Percentiles rank a stretch among this genome's conserved stretches.
phyloP scores from a whole-genome alignment of 2,888 invertebrate genomes.

The Drosophila lutescens region DNA sequence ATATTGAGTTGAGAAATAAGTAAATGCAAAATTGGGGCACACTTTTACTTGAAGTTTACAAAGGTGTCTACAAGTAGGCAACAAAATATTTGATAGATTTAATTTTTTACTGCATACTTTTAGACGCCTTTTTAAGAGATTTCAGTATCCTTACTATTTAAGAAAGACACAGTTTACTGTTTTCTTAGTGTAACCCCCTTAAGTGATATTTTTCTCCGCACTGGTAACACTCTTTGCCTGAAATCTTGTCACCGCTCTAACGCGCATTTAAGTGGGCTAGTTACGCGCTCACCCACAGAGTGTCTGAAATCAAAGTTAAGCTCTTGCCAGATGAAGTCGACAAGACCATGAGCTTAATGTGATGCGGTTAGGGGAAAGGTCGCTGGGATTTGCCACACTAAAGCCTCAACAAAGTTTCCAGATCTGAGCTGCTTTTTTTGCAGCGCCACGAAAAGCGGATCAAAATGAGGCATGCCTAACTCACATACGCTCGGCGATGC shows the following conservation, averaged over 20 bases:
- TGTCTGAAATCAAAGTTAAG: conserved; percentile 48
- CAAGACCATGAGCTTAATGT: conserved; percentile 42
- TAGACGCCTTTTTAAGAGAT: too few species aligned
- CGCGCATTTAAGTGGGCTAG: conserved; percentile 72
- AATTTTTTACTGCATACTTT: too few species aligned
- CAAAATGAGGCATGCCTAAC: conserved; percentile 31
- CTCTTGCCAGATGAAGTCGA: conserved; percentile 49
- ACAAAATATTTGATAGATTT: too few species aligned
- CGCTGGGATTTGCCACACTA: conserved; percentile 39
- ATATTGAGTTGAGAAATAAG: background rate
- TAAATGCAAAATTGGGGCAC: background rate
- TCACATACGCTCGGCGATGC: conserved; percentile 36
- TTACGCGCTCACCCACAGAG: conserved; percentile 48
- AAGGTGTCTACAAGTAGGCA: too few species aligned
- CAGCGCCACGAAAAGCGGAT: conserved; percentile 38
- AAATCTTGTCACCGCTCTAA: conserved; percentile 47
- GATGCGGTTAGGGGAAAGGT: conserved; percentile 38
- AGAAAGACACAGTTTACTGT: background rate
- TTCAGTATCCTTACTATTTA: too few species aligned
- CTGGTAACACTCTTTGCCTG: background rate
- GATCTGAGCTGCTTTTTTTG: background rate
- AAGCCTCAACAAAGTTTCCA: conserved; percentile 30
- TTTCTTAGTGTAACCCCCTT: background rate
- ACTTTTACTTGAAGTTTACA: background rate
- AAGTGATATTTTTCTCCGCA: conserved; percentile 3